A percentile compares a stretch with the other conserved stretches of the same genome.
Conservation (phyloP, 2,888 invertebrate genomes). For the Drosophila prostipennis region DNA sequence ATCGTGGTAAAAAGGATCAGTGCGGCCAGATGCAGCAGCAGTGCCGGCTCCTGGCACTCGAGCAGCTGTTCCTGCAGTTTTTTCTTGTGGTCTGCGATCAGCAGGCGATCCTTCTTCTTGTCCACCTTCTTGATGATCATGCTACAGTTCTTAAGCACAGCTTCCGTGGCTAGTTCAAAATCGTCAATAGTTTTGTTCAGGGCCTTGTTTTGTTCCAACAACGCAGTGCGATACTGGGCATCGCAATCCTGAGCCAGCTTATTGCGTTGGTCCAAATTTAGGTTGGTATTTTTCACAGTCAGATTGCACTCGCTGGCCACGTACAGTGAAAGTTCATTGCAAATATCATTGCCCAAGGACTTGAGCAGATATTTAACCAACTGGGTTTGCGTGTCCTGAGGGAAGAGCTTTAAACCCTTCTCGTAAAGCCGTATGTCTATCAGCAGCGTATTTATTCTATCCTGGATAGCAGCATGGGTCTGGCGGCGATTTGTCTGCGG, state of each 20-base stretch:
- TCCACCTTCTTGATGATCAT: slow-evolving; percentile 95
- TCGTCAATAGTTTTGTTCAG: slow-evolving; percentile 90
- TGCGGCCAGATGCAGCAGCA: slow-evolving; percentile 90
- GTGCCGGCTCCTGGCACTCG: slow-evolving; percentile 90
- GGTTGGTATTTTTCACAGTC: slow-evolving; percentile 85
- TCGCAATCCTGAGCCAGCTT: slow-evolving; percentile 89
- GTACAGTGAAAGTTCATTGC: slow-evolving; percentile 91
- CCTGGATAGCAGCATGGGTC: slow-evolving; percentile 92
- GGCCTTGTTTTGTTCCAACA: slow-evolving; percentile 89
- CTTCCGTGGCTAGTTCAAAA: slow-evolving; percentile 91
- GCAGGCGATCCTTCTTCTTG: slow-evolving; percentile 93
- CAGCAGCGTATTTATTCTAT: slow-evolving; percentile 91
- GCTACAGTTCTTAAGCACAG: slow-evolving; percentile 89
- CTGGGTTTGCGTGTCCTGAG: slow-evolving; percentile 87
- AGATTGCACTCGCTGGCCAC: slow-evolving; percentile 90
- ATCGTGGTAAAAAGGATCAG: slow-evolving; percentile 92
- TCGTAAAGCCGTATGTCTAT: slow-evolving; percentile 92
- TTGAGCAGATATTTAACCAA: slow-evolving; percentile 93
- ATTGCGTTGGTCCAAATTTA: slow-evolving; percentile 88
- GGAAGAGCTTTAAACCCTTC: slow-evolving; percentile 89
- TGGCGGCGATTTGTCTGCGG: slow-evolving; percentile 90
- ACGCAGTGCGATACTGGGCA: slow-evolving; percentile 88
- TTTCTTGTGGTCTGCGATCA: slow-evolving; percentile 92
- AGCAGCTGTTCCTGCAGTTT: slow-evolving; percentile 91
- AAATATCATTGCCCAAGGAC: slow-evolving; percentile 92